Percentiles rank a stretch among this genome's conserved stretches.
These are phyloP conservation scores for Mesorhabditis sp. DNA, from an alignment of 2,888 invertebrate species.

Conservation along the genomic window DNA sequence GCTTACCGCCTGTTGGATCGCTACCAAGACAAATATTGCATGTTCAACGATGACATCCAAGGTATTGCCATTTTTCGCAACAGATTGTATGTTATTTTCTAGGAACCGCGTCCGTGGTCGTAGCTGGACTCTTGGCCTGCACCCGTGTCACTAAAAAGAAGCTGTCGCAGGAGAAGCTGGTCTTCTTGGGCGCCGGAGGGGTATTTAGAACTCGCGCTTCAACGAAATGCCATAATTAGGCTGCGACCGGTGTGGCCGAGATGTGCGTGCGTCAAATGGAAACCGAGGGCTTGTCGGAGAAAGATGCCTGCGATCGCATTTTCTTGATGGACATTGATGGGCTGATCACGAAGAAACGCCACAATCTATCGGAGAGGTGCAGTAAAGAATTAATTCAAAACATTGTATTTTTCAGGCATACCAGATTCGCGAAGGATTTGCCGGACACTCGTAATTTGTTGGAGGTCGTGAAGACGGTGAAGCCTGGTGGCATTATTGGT, in stretches of 20 bases:
- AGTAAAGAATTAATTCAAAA: not conserved
- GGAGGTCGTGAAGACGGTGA: slow-evolving; percentile 76
- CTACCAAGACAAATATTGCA: slow-evolving; percentile 83
- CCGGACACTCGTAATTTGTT: slow-evolving; percentile 74
- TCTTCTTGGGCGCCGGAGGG: slow-evolving; percentile 96
- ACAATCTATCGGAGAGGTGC: slow-evolving; percentile 27
- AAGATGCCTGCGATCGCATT: slow-evolving; percentile 76
- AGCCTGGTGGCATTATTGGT: slow-evolving; percentile 90
- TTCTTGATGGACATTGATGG: slow-evolving; percentile 96
- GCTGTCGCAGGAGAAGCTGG: slow-evolving; percentile 78
- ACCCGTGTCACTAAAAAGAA: slow-evolving; percentile 77
- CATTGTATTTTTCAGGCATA: slow-evolving; percentile 19
- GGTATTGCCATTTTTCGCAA: slow-evolving; percentile 62
- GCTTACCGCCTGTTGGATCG: slow-evolving; percentile 87
- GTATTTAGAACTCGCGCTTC: slow-evolving; percentile 61
- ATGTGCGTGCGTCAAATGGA: slow-evolving; percentile 88
- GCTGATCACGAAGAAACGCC: slow-evolving; percentile 73
- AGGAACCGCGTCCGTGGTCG: slow-evolving; percentile 83
- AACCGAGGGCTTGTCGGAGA: slow-evolving; percentile 71
- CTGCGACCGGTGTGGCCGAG: slow-evolving; percentile 86
- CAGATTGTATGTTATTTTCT: slow-evolving; percentile 1
- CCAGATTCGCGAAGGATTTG: slow-evolving; percentile 62
- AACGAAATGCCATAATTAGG: slow-evolving; percentile 64
- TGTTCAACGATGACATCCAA: slow-evolving; percentile 98
- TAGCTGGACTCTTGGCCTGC: slow-evolving; percentile 85